Evolutionary conservation across 2,888 invertebrate genomes (phyloP).

Genomic region (Tenthredo mesomela): DNA sequence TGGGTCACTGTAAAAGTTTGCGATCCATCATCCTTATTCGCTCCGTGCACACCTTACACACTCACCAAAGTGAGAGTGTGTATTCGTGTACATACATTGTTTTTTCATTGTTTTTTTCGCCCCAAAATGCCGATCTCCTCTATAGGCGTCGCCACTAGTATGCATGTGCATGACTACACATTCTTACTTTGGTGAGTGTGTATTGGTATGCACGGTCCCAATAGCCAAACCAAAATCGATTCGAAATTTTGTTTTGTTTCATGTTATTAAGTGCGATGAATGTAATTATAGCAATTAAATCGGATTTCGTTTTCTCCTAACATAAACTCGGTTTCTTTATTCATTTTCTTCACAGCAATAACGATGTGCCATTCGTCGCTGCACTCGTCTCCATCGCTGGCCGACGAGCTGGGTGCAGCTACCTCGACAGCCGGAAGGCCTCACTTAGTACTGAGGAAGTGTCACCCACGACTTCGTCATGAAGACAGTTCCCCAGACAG

Average conservation of each 20-base stretch:
- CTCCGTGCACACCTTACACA: no score
- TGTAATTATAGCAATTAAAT: background rate
- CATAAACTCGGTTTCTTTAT: background rate
- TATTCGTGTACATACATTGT: no score
- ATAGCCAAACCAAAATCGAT: background rate
- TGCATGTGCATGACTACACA: no score
- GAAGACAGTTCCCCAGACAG: constrained; percentile 94
- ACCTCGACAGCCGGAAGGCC: constrained; percentile 64
- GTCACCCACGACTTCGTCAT: constrained; percentile 76
- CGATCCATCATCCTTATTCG: background rate
- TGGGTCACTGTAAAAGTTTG: background rate
- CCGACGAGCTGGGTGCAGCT: constrained; percentile 83
- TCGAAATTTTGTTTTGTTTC: background rate
- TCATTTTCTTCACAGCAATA: constrained; percentile 56
- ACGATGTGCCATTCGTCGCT: constrained; percentile 63
- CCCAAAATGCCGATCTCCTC: no score
- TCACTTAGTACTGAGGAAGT: constrained; percentile 72
- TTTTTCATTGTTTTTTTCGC: no score
- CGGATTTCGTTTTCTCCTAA: background rate
- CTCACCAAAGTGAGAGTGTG: no score
- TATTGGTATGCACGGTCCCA: no score
- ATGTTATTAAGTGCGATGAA: background rate
- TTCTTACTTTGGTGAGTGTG: no score
- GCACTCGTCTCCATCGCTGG: constrained; percentile 80
- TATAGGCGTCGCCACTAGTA: no score